Evolutionary conservation across 2,888 invertebrate genomes (phyloP).

Genomic region (Phaonia tiefii): DNA sequence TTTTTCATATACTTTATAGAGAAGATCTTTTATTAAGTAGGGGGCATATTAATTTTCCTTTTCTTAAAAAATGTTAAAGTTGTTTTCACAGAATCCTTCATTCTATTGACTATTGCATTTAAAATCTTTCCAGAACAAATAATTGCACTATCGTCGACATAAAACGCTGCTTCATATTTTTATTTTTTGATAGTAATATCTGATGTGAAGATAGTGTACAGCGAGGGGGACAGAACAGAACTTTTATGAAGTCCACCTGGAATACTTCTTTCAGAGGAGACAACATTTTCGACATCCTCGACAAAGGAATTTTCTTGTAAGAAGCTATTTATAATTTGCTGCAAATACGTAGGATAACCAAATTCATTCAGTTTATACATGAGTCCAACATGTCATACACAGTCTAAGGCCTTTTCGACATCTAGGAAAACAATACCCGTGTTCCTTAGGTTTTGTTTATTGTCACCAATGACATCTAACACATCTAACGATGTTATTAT

Average conservation of each 20-base stretch:
- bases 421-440: not conserved
- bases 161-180: conserved; percentile 1
- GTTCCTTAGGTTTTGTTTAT: not conserved
- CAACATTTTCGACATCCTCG: not conserved
- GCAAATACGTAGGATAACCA: not conserved
- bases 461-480: not conserved
- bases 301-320: not conserved
- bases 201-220: not conserved
- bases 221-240: not conserved
- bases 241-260: conserved; percentile 1
- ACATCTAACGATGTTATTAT: too few relatives aligned
- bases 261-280: not conserved
- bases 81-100: not conserved
- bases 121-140: not conserved
- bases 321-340: conserved; percentile 3
- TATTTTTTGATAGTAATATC: not conserved
- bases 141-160: too few relatives aligned
- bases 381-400: too few relatives aligned
- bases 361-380: not conserved
- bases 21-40: too few relatives aligned
- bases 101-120: not conserved
- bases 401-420: too few relatives aligned
- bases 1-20: too few relatives aligned
- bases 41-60: too few relatives aligned
- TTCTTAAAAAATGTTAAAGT: not conserved